phyloP scores from a whole-genome alignment of 1,140 invertebrate species.

The Nephila pilipes region DNA sequence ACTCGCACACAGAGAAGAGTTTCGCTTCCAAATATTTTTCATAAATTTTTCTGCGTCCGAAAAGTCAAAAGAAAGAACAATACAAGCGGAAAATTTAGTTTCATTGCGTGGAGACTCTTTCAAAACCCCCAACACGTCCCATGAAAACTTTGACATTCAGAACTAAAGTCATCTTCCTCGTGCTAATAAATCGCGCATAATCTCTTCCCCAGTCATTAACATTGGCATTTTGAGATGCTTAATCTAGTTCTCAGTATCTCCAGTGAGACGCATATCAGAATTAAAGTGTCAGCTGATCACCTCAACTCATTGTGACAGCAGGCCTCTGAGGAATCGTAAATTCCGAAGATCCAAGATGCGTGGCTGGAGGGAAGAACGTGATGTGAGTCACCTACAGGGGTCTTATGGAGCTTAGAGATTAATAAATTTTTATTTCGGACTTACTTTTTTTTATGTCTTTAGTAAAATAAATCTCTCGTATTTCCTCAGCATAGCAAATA shows the following conservation, averaged over 20 bases:
- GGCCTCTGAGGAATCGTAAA: no score
- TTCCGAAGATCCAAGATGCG: no score
- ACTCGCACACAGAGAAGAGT: no score
- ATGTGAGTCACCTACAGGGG: no score
- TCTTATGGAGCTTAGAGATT: no score
- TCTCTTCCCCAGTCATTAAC: background rate
- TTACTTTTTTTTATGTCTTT: no score
- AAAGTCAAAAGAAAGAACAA: background rate
- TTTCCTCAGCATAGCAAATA: no score
- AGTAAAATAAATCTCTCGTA: no score
- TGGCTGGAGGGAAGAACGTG: no score
- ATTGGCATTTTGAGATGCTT: slow-evolving; percentile 1
- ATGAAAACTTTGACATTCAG: background rate
- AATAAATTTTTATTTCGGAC: no score
- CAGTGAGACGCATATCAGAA: background rate
- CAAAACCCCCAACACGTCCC: background rate
- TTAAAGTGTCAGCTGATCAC: slow-evolving; percentile 21
- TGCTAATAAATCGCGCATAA: slow-evolving; percentile 5
- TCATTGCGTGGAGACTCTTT: background rate
- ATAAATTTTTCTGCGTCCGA: background rate
- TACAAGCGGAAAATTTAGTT: background rate
- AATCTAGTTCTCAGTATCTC: background rate
- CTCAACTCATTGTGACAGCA: no score
- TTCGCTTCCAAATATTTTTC: no score
- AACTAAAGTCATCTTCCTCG: background rate